A percentile compares a stretch with the other conserved stretches of the same genome.
Evolutionary conservation across 2,113 vertebrate species (phyloP).

Genomic region (Labeo rohita): DNA sequence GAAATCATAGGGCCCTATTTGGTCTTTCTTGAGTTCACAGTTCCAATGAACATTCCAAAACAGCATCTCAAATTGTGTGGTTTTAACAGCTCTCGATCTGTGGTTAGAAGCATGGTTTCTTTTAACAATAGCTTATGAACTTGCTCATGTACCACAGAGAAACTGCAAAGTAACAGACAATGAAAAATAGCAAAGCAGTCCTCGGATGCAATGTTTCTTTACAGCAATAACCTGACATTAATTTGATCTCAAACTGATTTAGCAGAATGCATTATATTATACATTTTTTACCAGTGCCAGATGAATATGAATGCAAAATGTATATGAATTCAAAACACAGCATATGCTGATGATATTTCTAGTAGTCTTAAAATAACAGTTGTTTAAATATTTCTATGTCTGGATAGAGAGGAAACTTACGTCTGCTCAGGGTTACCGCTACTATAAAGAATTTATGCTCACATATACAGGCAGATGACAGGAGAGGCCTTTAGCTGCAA

Average conservation of each 20-base stretch:
- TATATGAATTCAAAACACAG: neutral
- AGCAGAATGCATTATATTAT: neutral
- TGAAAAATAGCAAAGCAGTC: neutral
- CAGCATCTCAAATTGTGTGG: too few relatives aligned
- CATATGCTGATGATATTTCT: neutral
- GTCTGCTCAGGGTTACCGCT: neutral
- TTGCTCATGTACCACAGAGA: neutral
- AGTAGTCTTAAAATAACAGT: neutral
- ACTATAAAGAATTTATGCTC: neutral
- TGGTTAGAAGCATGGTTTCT: too few relatives aligned
- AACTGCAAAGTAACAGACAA: neutral
- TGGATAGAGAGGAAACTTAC: neutral
- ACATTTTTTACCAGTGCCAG: neutral
- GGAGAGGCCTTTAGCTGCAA: constrained; percentile 45
- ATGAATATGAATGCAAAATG: neutral
- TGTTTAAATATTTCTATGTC: neutral
- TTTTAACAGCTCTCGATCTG: too few relatives aligned
- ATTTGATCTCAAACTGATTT: neutral
- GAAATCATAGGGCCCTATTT: too few relatives aligned
- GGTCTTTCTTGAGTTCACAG: too few relatives aligned
- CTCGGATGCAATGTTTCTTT: neutral
- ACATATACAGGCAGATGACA: constrained; percentile 21
- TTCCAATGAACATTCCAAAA: too few relatives aligned
- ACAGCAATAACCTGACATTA: neutral
- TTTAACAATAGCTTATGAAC: too few relatives aligned